Base-by-base conservation (phyloP, 2,888 invertebrate species). In the Temnothorax rugatulus region DNA sequence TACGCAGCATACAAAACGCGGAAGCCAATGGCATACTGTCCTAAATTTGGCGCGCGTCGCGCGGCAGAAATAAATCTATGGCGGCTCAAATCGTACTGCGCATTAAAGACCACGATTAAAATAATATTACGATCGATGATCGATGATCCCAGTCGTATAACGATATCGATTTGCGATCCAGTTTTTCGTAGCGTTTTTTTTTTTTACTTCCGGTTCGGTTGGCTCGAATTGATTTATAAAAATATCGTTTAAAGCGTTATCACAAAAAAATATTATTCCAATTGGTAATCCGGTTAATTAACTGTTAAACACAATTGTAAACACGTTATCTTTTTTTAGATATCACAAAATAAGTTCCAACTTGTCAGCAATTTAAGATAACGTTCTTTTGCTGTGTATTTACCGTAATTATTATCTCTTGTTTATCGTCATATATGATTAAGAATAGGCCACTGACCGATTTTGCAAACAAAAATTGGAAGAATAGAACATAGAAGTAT, bases 11-110 rank as follows among this genome's bases (percentile, higher is more conserved):
- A 68, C 66, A 44, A 85, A 84, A 85, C 83, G 82, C 66, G 76
- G 89, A 77, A 90, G 90, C 86, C 91, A 86, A 89, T 81, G 89
- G 90, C 90, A 89, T 86, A 79, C 83, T 90, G 91, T 87, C 90
- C 90, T 86, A 90, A 90, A 90, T 90, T 83, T 82, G 84, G 86
- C 86, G 64, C 74, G 77, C 44, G 82, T 85, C 82, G 68, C 71
- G 84, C 86, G 83, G 83, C 79, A 71, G 82, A 89, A 90, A 90
- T 90, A 90, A 90, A 87, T 87, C 79, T 76, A 84, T 83, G 85
- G 71, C 63, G 68, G 25, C 29, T 41, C n/a, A 29, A 54, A 54
- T 52, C 21, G 21, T 18, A 44, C 25, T 54, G n/a, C 41, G 34
- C 66, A n/a, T 66, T 63, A 76, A 66, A 76, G 44, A 44, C n/a